phyloP scores from a whole-genome alignment of 2,888 invertebrate species.

The Brachyopa scutellaris region DNA sequence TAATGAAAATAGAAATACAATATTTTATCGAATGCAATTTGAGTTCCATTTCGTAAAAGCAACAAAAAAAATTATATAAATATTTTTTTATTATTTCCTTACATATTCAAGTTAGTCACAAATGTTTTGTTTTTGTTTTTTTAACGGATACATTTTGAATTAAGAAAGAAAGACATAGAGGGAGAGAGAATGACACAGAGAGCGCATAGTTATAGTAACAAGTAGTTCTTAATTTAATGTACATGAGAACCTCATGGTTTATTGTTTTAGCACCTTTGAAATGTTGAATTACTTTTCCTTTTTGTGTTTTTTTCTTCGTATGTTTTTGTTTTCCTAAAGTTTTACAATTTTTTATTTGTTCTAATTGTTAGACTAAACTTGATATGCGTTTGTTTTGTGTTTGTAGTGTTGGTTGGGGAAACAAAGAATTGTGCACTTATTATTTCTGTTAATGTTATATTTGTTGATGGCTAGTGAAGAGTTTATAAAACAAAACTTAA shows the following conservation, averaged over 20 bases:
- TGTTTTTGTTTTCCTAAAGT: constrained; percentile 41
- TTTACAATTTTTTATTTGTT: constrained; percentile 5
- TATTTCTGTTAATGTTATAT: constrained; percentile 1
- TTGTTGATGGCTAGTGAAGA: constrained; percentile 33
- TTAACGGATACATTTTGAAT: constrained; percentile 8
- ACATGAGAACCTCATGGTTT: constrained; percentile 48
- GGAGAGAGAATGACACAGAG: constrained; percentile 36
- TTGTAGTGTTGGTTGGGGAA: neutral
- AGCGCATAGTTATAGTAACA: constrained; percentile 49
- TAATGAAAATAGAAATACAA: constrained; percentile 68
- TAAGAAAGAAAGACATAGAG: too few species aligned
- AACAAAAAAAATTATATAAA: constrained; percentile 34
- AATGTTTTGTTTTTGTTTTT: constrained; percentile 23
- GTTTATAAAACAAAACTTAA: constrained; percentile 4
- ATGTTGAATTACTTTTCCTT: constrained; percentile 26
- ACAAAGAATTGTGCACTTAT: constrained; percentile 23
- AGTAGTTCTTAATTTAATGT: constrained; percentile 22
- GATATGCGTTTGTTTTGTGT: constrained; percentile 37
- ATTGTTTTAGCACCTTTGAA: constrained; percentile 66
- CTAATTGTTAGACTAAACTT: constrained; percentile 45
- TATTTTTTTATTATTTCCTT: neutral
- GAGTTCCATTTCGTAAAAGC: constrained; percentile 34
- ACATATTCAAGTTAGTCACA: constrained; percentile 63
- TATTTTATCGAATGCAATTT: constrained; percentile 66
- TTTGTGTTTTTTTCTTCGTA: neutral